Base-by-base conservation (phyloP, 2,888 invertebrate species). In the Sesia apiformis region DNA sequence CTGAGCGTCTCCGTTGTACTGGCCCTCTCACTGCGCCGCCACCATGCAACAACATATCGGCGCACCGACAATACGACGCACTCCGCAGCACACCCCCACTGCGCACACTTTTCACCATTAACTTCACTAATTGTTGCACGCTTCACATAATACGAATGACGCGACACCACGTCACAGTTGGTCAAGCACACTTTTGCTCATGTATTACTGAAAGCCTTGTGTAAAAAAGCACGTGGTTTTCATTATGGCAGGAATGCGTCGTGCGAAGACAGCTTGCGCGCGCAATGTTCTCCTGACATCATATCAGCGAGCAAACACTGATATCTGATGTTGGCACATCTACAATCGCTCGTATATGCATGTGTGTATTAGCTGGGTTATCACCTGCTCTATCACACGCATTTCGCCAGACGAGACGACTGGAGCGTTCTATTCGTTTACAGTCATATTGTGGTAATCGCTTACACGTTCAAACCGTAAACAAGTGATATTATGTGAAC, bases 1-100 rank as follows among this genome's bases (percentile, higher is more conserved):
- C 86, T 84, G 78, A 89, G 81, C 73, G 87, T 81, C 87, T 88
- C 88, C 89, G 89, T 89, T 79, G 83, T 88, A 82, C 78, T 77
- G 78, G 78, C 80, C 81, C 83, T 78, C 81, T 79, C 76, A 67
- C 73, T 76, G 66, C 70, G 69, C 67, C 61, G 64, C 69, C 67
- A 74, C 78, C 83, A 89, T 81, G 73, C 84, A 86, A 82, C 84
- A 82, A 84, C 89, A 89, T 89, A 84, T 80, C 88, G 86, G 72
- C 81, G 74, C 74, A 69, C 78, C 77, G 74, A 74, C 69, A 67
- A 62, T 65, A 69, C 61, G 63, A 70, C 72, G 65, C 70, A 65
- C 74, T 67, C 61, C 67, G 64, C 70, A 60, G 65, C 66, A 72
- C 69, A 73, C 74, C 68, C 67, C 63, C 67, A 67, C 65, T 67